Percentiles rank a stretch among this genome's conserved stretches.
phyloP scores from a whole-genome alignment of 2,888 invertebrate genomes.

The Cordilura impudica region DNA sequence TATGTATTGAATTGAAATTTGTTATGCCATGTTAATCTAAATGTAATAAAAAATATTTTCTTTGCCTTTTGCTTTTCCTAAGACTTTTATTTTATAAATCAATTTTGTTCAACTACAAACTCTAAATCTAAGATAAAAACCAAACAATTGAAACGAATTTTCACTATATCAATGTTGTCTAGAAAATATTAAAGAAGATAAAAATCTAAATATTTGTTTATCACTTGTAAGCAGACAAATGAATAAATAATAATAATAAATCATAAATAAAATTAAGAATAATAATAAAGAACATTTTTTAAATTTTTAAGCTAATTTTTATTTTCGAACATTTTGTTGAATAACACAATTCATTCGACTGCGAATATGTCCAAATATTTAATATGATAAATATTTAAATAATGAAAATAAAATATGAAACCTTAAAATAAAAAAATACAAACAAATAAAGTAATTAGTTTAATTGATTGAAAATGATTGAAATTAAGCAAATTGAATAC shows the following conservation, averaged over 20 bases:
- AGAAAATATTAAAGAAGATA: neutral
- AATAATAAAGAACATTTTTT: neutral
- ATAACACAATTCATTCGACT: constrained; percentile 3
- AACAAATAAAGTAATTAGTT: constrained; percentile 12
- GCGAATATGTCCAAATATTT: constrained; percentile 25
- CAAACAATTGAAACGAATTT: constrained; percentile 37
- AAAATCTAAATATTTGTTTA: neutral
- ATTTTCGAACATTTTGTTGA: neutral
- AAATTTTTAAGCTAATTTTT: neutral
- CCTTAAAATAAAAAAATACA: constrained; percentile 3
- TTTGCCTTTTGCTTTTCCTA: neutral
- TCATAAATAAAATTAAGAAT: constrained; percentile 1
- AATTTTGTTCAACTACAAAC: neutral
- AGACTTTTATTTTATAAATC: neutral
- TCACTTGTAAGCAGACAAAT: neutral
- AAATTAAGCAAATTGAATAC: neutral
- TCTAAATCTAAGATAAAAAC: neutral
- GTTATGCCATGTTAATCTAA: too few relatives aligned
- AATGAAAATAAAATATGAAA: constrained; percentile 9
- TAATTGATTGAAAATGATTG: constrained; percentile 17
- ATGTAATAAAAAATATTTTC: too few relatives aligned
- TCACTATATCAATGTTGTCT: constrained; percentile 50
- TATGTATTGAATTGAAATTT: neutral
- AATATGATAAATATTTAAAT: neutral
- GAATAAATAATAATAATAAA: neutral